Conservation (phyloP, 1,140 invertebrate species). For the Ostrea edulis region DNA sequence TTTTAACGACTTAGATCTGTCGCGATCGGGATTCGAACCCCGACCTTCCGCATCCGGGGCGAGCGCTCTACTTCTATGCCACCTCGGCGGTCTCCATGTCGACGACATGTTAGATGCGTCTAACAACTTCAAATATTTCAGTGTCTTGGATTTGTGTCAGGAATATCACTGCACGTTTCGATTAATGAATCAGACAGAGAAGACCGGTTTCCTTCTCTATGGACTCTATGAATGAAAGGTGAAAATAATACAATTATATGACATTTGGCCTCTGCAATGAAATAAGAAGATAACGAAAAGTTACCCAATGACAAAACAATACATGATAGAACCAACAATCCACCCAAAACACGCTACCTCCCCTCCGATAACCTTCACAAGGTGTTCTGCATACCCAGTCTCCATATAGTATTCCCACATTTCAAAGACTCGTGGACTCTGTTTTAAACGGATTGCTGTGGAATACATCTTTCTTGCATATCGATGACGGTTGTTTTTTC, state of each 20-base stretch:
- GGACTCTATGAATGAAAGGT: constrained; percentile 38
- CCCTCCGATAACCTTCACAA: too few relatives aligned
- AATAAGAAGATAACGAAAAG: too few relatives aligned
- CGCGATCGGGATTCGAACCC: too few relatives aligned
- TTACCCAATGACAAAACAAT: too few relatives aligned
- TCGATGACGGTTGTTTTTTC: constrained; percentile 58
- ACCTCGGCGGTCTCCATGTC: constrained; percentile 17
- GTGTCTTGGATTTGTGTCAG: constrained; percentile 30
- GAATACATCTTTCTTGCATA: constrained; percentile 44
- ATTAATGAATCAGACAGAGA: constrained; percentile 41
- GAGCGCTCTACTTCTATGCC: too few relatives aligned
- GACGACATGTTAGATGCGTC: constrained; percentile 40
- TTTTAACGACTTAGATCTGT: too few relatives aligned
- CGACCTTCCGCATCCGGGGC: too few relatives aligned
- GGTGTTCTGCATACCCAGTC: too few relatives aligned
- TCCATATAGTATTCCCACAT: constrained; percentile 34
- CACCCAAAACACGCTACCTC: too few relatives aligned
- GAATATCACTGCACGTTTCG: constrained; percentile 34
- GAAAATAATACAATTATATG: constrained; percentile 46
- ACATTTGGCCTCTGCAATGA: constrained; percentile 50
- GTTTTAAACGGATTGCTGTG: background rate
- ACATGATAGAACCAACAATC: too few relatives aligned
- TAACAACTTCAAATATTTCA: constrained; percentile 26
- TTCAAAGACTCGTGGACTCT: constrained; percentile 41
- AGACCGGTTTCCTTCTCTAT: constrained; percentile 35